phyloP scores from a whole-genome alignment of 2,888 invertebrate genomes.

The Agrilus biguttatus region DNA sequence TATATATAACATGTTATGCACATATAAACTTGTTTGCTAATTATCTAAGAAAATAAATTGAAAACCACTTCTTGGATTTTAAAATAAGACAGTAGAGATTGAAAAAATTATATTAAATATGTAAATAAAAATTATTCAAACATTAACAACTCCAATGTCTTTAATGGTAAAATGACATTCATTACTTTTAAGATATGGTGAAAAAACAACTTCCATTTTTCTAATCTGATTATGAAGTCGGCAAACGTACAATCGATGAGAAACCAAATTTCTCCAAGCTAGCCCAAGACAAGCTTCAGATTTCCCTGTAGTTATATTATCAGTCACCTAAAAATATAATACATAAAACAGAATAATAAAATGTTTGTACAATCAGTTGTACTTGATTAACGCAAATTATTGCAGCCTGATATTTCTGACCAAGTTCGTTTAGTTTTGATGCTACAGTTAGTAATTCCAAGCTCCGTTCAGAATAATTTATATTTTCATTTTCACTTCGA shows the following conservation, averaged over 20 bases:
- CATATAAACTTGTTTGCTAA: too few species aligned
- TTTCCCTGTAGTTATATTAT: constrained; percentile 21
- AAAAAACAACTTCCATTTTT: constrained; percentile 39
- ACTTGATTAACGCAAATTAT: constrained; percentile 64
- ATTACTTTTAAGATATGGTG: constrained; percentile 39
- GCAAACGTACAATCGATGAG: constrained; percentile 39
- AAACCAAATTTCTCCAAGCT: constrained; percentile 51
- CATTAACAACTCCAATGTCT: constrained; percentile 22
- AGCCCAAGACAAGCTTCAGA: constrained; percentile 46
- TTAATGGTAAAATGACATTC: constrained; percentile 37
- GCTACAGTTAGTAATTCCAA: constrained; percentile 42
- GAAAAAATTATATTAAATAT: too few species aligned
- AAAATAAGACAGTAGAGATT: too few species aligned
- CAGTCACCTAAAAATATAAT: constrained; percentile 22
- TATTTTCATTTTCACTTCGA: constrained; percentile 36
- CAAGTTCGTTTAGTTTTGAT: constrained; percentile 38
- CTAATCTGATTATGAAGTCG: constrained; percentile 23
- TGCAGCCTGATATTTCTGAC: constrained; percentile 38
- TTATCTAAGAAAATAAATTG: too few species aligned
- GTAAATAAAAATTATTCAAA: neutral
- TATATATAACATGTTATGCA: too few species aligned
- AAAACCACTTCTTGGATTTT: too few species aligned
- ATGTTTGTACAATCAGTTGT: constrained; percentile 3
- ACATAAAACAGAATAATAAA: constrained; percentile 3
- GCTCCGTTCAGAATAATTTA: constrained; percentile 34